phyloP scores from a whole-genome alignment of 2,888 invertebrate species.

The Malthinus flaveolus region DNA sequence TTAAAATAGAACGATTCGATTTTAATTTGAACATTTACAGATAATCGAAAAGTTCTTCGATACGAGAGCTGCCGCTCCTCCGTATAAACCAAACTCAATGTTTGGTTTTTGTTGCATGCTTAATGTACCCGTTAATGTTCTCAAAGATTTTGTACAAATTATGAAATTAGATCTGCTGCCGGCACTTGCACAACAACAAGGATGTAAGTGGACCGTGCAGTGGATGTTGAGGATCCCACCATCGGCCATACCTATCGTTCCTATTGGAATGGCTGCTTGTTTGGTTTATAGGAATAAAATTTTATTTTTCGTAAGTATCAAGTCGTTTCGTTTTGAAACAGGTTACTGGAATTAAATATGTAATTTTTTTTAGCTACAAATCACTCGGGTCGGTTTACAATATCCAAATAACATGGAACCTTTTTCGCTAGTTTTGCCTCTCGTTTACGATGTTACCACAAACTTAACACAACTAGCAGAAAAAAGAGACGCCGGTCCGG shows the following conservation, averaged over 20 bases:
- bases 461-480: conserved; percentile 89
- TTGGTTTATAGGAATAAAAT: conserved; percentile 85
- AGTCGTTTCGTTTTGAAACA: neutral
- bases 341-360: conserved; percentile 3
- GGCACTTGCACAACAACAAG: conserved; percentile 62
- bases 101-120: conserved; percentile 84
- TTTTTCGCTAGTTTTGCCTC: conserved; percentile 78
- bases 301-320: conserved; percentile 81
- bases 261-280: conserved; percentile 88
- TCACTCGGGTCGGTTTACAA: conserved; percentile 67
- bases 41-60: conserved; percentile 93
- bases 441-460: conserved; percentile 85
- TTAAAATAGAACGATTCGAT: neutral
- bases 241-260: conserved; percentile 81
- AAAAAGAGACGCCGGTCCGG: conserved; percentile 69
- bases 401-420: conserved; percentile 66
- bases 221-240: conserved; percentile 93
- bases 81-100: conserved; percentile 88
- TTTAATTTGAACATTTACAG: conserved; percentile 49
- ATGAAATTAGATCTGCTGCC: conserved; percentile 71
- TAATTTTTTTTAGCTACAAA: conserved; percentile 64
- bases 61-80: conserved; percentile 82
- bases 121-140: conserved; percentile 81
- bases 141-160: conserved; percentile 90
- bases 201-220: conserved; percentile 85